Evolutionary conservation across 2,113 vertebrate genomes (phyloP), one percentile per base, ranked within the genome.

Genomic region (Nothocercus julius): DNA sequence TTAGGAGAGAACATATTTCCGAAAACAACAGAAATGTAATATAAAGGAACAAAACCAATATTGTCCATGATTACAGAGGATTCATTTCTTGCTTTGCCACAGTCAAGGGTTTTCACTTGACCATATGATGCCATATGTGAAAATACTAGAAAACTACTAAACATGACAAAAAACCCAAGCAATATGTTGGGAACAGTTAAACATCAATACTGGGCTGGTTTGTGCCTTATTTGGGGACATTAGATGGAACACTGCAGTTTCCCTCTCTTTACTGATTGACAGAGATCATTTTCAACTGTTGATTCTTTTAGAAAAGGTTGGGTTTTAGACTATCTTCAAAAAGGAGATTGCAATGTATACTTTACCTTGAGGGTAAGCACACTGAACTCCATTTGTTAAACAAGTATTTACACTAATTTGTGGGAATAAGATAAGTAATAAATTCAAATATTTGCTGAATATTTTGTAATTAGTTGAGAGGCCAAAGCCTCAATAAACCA

Each of bases 371-470:
- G 81, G 89, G 63, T 61, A 92, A 66, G 95, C 97, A 49, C 97
- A 96, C 79, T 97, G 97, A 98, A 97, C 98, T 98, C 92, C 15
- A n/a, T 83, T 95, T 67, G 78, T 91, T 96, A 97, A 98, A 97
- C 93, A 98, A 82, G 96, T 87, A 93, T 74, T 87, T 90, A 21
- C 89, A 81, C 94, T 85, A 93, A 93, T 97, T 96, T 97, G 62
- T 94, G 78, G 92, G 87, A 64, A 93, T 45, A 81, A 97, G 96
- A 87, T 96, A 97, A 96, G 94, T 95, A 73, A 90, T 91, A 94
- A 82, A 63, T 82, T 93, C 97, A 98, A 98, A 98, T 98, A 98
- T 98, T 98, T 97, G 96, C 96, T 79, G 58, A 96, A 86, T 86
- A 96, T 97, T 98, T 97, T 98, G 97, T 93, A 98, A 98, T 97